phyloP scores from a whole-genome alignment of 1,140 invertebrate genomes.

The Drosophila bifasciata region DNA sequence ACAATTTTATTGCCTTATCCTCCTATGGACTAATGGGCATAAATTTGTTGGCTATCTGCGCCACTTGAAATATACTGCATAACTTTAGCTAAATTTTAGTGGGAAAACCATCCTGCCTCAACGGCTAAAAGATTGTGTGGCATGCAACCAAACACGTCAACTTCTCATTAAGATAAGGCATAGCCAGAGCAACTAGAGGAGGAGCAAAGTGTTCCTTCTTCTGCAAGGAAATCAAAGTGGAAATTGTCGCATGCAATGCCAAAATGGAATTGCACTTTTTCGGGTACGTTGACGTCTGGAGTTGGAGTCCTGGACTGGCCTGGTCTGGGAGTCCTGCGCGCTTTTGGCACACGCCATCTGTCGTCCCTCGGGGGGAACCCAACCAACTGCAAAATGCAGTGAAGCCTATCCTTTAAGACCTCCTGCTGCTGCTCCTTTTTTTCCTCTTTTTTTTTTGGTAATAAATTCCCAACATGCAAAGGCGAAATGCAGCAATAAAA shows the following conservation, averaged over 20 bases:
- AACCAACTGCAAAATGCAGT: conserved; percentile 28
- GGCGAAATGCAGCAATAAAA: conserved; percentile 64
- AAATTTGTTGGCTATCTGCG: conserved; percentile 57
- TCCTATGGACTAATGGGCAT: conserved; percentile 37
- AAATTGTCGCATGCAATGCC: conserved; percentile 66
- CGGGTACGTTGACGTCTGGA: conserved; percentile 19
- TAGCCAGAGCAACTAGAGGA: neutral
- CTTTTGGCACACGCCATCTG: conserved; percentile 71
- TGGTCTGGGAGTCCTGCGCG: conserved; percentile 12
- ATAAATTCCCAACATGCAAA: conserved; percentile 79
- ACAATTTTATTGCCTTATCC: conserved; percentile 60
- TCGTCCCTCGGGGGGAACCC: conserved; percentile 32
- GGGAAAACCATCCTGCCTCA: conserved; percentile 38
- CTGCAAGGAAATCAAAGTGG: conserved; percentile 36
- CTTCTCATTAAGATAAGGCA: conserved; percentile 77
- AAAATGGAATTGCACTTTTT: conserved; percentile 33
- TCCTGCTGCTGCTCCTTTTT: conserved; percentile 19
- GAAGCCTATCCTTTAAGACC: conserved; percentile 29
- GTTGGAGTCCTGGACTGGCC: conserved; percentile 10
- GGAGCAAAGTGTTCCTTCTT: conserved; percentile 7
- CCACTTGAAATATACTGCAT: neutral
- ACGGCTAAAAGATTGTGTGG: conserved; percentile 46
- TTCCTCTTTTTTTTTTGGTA: conserved; percentile 36
- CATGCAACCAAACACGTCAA: conserved; percentile 69
- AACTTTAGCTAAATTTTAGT: conserved; percentile 7